Evolutionary conservation across 2,888 invertebrate genomes (phyloP).

Genomic region (Prosopocoilus inquinatus): DNA sequence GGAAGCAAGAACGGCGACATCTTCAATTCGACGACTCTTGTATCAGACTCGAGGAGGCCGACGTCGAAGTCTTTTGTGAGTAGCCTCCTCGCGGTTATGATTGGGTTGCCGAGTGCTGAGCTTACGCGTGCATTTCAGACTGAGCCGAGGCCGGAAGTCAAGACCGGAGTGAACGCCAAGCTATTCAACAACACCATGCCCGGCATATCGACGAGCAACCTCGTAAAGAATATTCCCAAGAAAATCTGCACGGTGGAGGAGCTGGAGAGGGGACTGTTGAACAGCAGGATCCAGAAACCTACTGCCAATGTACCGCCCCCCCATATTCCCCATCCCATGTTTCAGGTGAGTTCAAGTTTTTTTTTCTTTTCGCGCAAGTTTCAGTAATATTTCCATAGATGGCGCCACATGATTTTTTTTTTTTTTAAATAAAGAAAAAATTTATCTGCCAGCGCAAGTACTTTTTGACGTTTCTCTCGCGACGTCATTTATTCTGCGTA

Average conservation of each 20-base stretch:
- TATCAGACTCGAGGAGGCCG: conserved; percentile 17
- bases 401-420: too few species aligned
- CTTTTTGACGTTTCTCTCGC: too few species aligned
- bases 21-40: conserved; percentile 14
- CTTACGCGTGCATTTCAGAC: not conserved
- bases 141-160: conserved; percentile 1
- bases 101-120: not conserved
- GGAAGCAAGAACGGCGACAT: conserved; percentile 37
- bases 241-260: conserved; percentile 74
- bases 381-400: not conserved
- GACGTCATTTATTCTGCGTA: too few species aligned
- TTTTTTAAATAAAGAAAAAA: too few species aligned
- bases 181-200: conserved; percentile 2
- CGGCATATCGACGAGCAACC: conserved; percentile 1
- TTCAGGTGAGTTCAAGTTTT: conserved; percentile 15
- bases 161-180: not conserved
- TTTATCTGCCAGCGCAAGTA: too few species aligned
- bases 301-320: conserved; percentile 31
- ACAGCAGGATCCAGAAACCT: conserved; percentile 6
- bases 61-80: conserved; percentile 42
- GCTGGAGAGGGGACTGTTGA: conserved; percentile 64
- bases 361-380: not conserved
- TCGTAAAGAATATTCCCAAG: conserved; percentile 44
- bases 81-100: conserved; percentile 3
- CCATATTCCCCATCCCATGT: conserved; percentile 37